Conservation (phyloP, 2,797 vertebrate species). For the Spondyliosoma cantharus region DNA sequence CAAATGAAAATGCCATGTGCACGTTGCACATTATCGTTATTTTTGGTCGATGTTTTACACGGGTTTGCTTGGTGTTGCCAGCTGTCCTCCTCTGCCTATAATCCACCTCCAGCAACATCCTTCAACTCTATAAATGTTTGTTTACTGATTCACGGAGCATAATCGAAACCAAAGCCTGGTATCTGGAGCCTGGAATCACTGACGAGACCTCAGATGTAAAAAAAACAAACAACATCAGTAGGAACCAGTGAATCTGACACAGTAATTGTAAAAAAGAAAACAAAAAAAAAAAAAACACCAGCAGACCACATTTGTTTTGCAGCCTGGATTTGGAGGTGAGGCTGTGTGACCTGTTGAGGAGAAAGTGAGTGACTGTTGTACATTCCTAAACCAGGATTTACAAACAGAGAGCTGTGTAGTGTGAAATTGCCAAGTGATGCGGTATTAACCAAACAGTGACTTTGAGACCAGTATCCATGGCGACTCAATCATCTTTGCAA, state of each 20-base stretch:
- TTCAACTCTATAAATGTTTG: neutral
- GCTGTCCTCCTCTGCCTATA: neutral
- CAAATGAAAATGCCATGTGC: neutral
- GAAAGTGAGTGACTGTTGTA: constrained; percentile 27
- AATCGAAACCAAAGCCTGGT: neutral
- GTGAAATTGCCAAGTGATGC: constrained; percentile 62
- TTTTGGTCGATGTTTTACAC: neutral
- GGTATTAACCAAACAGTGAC: constrained; percentile 43
- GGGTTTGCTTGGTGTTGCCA: neutral
- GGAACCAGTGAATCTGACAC: constrained; percentile 12
- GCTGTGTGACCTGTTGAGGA: constrained; percentile 16
- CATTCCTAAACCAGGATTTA: constrained; percentile 50
- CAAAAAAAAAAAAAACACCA: constrained; percentile 14
- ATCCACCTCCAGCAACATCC: too few species aligned
- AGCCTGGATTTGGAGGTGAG: constrained; percentile 12
- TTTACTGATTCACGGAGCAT: neutral
- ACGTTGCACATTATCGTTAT: neutral
- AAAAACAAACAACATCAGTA: neutral
- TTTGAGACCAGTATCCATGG: constrained; percentile 50
- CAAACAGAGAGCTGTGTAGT: constrained; percentile 56
- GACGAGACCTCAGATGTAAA: neutral
- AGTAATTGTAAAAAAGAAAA: constrained; percentile 3
- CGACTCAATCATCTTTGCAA: constrained; percentile 41
- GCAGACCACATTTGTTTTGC: constrained; percentile 17
- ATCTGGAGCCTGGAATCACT: neutral